Conservation (phyloP, 2,113 vertebrate species). For the Hypanus sabinus region DNA sequence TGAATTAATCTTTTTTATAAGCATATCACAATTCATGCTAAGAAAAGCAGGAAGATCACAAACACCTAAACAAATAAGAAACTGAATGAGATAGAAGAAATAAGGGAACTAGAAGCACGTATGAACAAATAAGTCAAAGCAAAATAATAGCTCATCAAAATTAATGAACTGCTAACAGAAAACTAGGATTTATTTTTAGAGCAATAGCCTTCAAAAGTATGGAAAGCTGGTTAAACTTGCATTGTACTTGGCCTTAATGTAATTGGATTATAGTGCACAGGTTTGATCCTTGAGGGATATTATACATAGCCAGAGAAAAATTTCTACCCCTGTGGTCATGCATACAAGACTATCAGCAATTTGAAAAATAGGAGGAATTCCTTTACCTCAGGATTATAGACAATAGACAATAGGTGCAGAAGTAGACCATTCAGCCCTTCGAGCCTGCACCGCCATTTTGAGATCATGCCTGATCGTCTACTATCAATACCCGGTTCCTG, state of each 20-base stretch:
- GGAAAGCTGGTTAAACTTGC: not conserved
- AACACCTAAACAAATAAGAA: not conserved
- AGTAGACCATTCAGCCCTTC: too few species aligned
- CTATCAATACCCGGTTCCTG: too few species aligned
- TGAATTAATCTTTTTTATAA: not conserved
- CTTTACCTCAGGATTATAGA: too few species aligned
- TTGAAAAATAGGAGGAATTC: too few species aligned
- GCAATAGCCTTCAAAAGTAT: not conserved
- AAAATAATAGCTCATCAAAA: not conserved
- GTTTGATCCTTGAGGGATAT: too few species aligned
- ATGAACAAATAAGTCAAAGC: not conserved
- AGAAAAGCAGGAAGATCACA: not conserved
- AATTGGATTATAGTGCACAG: too few species aligned
- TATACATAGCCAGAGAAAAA: too few species aligned
- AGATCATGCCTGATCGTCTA: too few species aligned
- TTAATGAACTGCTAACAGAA: not conserved
- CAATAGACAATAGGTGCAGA: too few species aligned
- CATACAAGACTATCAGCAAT: too few species aligned
- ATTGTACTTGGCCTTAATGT: not conserved
- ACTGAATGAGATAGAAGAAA: not conserved
- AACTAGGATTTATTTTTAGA: not conserved
- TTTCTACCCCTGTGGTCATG: too few species aligned
- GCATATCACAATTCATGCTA: not conserved
- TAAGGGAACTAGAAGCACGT: not conserved
- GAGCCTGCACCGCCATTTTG: too few species aligned